These are phyloP conservation scores for Drosophila setosimentum DNA, from an alignment of 2,888 invertebrate species.

Conservation along the genomic window DNA sequence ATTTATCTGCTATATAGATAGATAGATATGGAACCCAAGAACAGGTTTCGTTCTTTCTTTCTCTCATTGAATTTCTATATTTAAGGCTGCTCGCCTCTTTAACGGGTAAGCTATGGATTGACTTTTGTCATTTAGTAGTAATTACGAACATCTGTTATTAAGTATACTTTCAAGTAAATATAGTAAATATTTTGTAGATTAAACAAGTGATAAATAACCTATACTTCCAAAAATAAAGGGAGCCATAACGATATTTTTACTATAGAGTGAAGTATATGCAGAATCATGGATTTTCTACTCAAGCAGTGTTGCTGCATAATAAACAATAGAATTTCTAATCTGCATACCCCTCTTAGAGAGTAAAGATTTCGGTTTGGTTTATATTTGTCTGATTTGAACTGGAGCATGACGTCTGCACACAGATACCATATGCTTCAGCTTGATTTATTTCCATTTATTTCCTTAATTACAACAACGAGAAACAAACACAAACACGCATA, in stretches of 20 bases:
- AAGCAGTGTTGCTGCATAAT: background rate
- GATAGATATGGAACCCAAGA: constrained; percentile 32
- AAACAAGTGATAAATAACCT: background rate
- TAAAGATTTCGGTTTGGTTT: background rate
- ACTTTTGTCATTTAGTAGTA: constrained; percentile 19
- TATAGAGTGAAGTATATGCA: background rate
- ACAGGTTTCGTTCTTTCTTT: constrained; percentile 35
- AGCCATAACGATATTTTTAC: background rate
- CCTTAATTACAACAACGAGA: constrained; percentile 14
- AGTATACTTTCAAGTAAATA: background rate
- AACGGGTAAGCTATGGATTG: constrained; percentile 13
- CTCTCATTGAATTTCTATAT: constrained; percentile 11
- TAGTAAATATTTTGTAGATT: background rate
- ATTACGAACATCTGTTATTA: constrained; percentile 2
- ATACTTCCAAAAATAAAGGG: background rate
- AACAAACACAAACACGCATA: background rate
- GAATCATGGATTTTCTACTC: background rate
- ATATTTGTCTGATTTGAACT: constrained; percentile 19
- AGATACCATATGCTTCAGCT: constrained; percentile 15
- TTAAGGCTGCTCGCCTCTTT: constrained; percentile 8
- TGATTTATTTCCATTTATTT: constrained; percentile 35
- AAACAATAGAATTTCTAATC: background rate
- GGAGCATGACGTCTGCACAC: constrained; percentile 33
- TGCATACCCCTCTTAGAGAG: background rate
- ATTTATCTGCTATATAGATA: constrained; percentile 48